These are phyloP conservation scores for Tinea semifulvella DNA, from an alignment of 2,888 invertebrate genomes.

Conservation along the genomic window DNA sequence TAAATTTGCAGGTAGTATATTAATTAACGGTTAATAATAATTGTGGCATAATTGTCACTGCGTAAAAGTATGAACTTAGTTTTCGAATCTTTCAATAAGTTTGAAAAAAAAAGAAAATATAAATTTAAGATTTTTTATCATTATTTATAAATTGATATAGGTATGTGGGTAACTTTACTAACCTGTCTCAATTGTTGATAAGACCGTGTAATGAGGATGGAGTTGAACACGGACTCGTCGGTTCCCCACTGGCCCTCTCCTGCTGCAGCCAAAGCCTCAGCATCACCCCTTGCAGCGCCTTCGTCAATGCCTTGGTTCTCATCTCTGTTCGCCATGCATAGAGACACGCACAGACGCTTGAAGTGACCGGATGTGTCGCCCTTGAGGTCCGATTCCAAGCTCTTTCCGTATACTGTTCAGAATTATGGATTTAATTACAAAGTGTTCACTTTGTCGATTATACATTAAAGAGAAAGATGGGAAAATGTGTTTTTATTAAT, in stretches of 20 bases:
- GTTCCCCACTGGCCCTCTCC: slow-evolving; percentile 91
- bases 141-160: no score
- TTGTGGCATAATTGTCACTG: no score
- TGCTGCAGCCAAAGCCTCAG: slow-evolving; percentile 78
- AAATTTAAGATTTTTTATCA: no score
- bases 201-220: slow-evolving; percentile 85
- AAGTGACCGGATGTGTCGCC: slow-evolving; percentile 97
- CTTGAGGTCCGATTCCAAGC: slow-evolving; percentile 85
- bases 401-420: slow-evolving; percentile 78
- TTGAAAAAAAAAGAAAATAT: no score
- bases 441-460: no score
- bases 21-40: no score
- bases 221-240: slow-evolving; percentile 88
- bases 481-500: no score
- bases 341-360: slow-evolving; percentile 87
- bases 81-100: no score
- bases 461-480: no score
- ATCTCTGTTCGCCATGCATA: slow-evolving; percentile 88
- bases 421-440: not conserved
- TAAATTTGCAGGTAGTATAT: no score
- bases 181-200: slow-evolving; percentile 86
- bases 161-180: no score
- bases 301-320: slow-evolving; percentile 89
- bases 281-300: slow-evolving; percentile 82
- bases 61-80: no score